Evolutionary conservation across 2,797 vertebrate genomes (phyloP).

Genomic region (Apogon talboti): DNA sequence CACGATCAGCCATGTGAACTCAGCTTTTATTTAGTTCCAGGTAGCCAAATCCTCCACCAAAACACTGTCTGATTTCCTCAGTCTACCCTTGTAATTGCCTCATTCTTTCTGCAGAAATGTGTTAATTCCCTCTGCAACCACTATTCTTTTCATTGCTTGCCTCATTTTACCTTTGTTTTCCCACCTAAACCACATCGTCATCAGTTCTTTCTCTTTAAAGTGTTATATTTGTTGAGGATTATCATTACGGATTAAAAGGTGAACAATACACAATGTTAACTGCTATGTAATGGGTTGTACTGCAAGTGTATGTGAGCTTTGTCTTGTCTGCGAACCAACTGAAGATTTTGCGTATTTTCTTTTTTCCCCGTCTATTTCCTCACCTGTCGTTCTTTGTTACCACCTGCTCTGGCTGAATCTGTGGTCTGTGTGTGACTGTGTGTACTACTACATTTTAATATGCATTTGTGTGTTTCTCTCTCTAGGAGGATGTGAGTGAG

Average conservation of each 20-base stretch:
- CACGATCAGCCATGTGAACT: not conserved
- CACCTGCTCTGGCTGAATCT: not conserved
- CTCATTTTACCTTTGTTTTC: not conserved
- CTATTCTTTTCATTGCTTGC: constrained; percentile 13
- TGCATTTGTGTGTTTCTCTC: not conserved
- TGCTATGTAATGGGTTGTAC: constrained; percentile 1
- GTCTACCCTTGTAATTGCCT: constrained; percentile 6
- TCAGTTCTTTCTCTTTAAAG: not conserved
- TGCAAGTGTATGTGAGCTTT: not conserved
- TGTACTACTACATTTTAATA: not conserved
- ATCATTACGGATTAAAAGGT: constrained; percentile 8
- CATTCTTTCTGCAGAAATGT: not conserved
- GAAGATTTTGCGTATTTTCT: not conserved
- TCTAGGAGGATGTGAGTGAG: not conserved
- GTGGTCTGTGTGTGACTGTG: not conserved
- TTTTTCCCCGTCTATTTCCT: not conserved
- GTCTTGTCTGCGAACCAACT: not conserved
- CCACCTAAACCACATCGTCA: constrained; percentile 13
- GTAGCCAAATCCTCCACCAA: constrained; percentile 9
- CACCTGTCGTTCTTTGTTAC: constrained; percentile 9
- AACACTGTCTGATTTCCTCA: not conserved
- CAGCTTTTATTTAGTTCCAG: constrained; percentile 4
- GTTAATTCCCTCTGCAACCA: constrained; percentile 7
- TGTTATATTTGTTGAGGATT: constrained; percentile 12
- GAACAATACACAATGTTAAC: constrained; percentile 17